Conservation (phyloP, 2,888 invertebrate genomes). For the Heteropelma amictum region DNA sequence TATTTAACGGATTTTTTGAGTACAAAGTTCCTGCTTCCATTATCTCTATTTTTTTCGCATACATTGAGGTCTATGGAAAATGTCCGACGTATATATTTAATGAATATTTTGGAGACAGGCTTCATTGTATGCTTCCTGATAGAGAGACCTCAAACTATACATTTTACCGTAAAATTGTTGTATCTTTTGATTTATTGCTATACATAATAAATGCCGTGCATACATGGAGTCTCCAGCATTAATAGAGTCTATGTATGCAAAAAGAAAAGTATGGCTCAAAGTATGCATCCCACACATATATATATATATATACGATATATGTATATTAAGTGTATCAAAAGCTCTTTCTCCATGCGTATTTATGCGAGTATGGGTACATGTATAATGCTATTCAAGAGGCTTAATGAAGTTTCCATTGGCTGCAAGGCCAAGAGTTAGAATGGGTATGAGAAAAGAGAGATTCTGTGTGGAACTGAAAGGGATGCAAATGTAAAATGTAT, state of each 20-base stretch:
- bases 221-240: too few species aligned
- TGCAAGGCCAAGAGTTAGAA: conserved; percentile 36
- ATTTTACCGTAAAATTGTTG: not conserved
- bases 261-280: too few species aligned
- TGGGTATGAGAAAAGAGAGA: not conserved
- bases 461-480: conserved; percentile 40
- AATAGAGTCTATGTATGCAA: too few species aligned
- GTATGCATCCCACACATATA: too few species aligned
- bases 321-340: too few species aligned
- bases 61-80: not conserved
- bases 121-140: not conserved
- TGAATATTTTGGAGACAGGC: not conserved
- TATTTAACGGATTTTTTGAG: too few species aligned
- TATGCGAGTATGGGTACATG: not conserved
- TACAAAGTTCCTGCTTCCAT: not conserved
- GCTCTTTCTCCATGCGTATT: not conserved
- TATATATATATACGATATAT: too few species aligned
- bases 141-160: not conserved
- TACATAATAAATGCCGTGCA: too few species aligned
- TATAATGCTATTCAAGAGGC: conserved; percentile 26
- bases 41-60: not conserved
- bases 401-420: conserved; percentile 52
- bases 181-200: not conserved
- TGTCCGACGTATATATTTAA: not conserved
- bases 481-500: conserved; percentile 56